Evolutionary conservation across 2,888 invertebrate genomes (phyloP), one percentile per base, ranked within the genome.

Genomic region (Tiphia femorata): DNA sequence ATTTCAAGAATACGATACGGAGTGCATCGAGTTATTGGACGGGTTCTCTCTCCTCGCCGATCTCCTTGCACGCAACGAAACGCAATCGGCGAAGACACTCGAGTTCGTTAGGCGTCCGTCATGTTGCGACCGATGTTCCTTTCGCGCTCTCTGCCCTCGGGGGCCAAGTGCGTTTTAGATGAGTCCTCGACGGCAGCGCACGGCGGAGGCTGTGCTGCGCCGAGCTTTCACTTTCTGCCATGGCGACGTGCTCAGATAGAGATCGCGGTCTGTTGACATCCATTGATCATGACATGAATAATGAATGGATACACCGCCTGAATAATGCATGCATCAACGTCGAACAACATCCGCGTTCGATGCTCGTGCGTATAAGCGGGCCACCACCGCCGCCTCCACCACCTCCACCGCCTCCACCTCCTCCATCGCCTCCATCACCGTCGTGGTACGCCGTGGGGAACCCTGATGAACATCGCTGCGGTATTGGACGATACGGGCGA

Each of bases 221-320:
- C 57, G 29, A 41, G 57, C 63, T 71, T 67, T 71, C 70, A 59
- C 70, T 71, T 71, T 71, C 68, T 38, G 57, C 44, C 53, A 58
- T 40, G 54, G 59, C 55, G 56, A 63, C 62, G 66, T 60, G 67
- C 65, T 68, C 71, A 64, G 74, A 75, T 75, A 73, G 73, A 72
- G 73, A 76, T 77, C 73, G 72, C 65, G 67, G 70, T 72, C 63
- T 75, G 76, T 76, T 77, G 76, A 77, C 76, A 77, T 73, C 75
- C 73, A 74, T 72, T 76, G 78, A 78, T 77, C 77, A 77, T 64
- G 72, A 67, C 76, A 73, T 78, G 78, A 78, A 78, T 78, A 78
- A 77, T 75, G 74, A 77, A 78, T 77, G 73, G 73, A 72, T 72
- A 76, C 71, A 66, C 62, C 58, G 64, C 58, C 56, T 78, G 78